Base-by-base conservation (phyloP, 37 sponge, comb jelly and placozoan genomes). In the Ephydatia muelleri region DNA sequence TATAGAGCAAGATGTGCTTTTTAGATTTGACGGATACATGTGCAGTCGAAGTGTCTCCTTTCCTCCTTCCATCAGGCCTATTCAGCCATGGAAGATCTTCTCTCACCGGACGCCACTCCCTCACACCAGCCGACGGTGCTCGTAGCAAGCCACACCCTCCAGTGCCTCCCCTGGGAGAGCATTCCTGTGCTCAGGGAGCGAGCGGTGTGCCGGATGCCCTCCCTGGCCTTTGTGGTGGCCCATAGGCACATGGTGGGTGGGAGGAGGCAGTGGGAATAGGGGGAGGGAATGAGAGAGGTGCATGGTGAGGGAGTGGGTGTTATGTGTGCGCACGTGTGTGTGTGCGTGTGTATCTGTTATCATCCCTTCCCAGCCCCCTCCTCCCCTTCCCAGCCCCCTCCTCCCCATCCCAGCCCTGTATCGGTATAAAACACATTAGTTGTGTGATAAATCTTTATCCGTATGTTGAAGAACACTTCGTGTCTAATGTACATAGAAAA, bases 121-220 rank as follows among this genome's bases (percentile, higher is more conserved):
- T 28, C 81, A 26, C 75, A 26, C 80, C 28, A 21, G n/a, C 30
- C 74, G 5, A 34, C 75, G 0, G 43, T 91, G 6, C 75, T 91
- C 34, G 43, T 70, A 4, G 67, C 82, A 23, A 69, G 74, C 27
- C 83, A 69, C 31, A 38, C 23, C 29, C 68, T 91, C 19, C 92
- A 91, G 6, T 57, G 38, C 8, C 72, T 94, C 11, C 94, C 94
- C 0, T 87, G 92, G 92, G 94, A 94, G 78, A 57, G 67, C 29
- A 72, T 91, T 6, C 79, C 82, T 25, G 13, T 25, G 26, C 67
- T 93, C 27, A 72, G 68, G 40, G 87, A 80, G 21, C 80, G 75
- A 23, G 29, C 87, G 21, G 79, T 92, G 23, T 70, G 88, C 14
- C 68, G 95, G 26, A 89, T 87, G 81, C 95, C 95, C 11, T 95